Evolutionary conservation across 2,888 invertebrate species (phyloP).

Genomic region (Caenorhabditis afra): DNA sequence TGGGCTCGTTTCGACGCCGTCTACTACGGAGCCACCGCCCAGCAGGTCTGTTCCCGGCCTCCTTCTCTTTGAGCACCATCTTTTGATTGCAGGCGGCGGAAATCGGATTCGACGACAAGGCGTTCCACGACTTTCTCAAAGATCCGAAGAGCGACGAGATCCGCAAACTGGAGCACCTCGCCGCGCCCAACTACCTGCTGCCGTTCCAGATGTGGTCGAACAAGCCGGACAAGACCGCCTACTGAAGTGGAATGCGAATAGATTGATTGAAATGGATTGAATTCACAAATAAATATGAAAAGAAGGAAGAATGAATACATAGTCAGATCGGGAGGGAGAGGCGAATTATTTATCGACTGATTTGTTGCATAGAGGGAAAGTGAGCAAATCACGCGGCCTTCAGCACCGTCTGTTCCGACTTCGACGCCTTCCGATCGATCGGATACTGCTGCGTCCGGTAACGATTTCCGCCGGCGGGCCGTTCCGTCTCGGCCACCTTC

Average conservation of each 20-base stretch:
- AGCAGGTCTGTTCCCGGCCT: conserved; percentile 63
- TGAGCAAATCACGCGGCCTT: conserved; percentile 26
- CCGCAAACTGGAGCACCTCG: conserved; percentile 68
- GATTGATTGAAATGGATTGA: not conserved
- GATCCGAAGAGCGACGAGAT: conserved; percentile 70
- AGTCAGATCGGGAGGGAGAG: not conserved
- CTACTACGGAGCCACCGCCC: conserved; percentile 77
- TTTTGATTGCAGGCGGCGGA: conserved; percentile 72
- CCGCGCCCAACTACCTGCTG: conserved; percentile 61
- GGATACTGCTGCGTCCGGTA: conserved; percentile 32
- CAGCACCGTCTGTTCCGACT: conserved; percentile 37
- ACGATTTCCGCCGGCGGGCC: conserved; percentile 59
- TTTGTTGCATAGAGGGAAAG: not conserved
- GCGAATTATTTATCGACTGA: not conserved
- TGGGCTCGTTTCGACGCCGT: conserved; percentile 77
- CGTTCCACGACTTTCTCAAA: conserved; percentile 76
- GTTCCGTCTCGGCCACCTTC: conserved; percentile 76
- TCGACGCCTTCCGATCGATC: conserved; percentile 16
- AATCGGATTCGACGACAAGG: conserved; percentile 76
- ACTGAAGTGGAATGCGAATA: conserved; percentile 42
- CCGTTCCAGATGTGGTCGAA: conserved; percentile 75
- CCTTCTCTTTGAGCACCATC: conserved; percentile 1
- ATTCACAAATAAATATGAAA: conserved; percentile 11
- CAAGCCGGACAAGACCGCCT: conserved; percentile 68
- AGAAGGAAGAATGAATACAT: conserved; percentile 9